Conservation (phyloP, 2,113 vertebrate genomes). For the Passer montanus region DNA sequence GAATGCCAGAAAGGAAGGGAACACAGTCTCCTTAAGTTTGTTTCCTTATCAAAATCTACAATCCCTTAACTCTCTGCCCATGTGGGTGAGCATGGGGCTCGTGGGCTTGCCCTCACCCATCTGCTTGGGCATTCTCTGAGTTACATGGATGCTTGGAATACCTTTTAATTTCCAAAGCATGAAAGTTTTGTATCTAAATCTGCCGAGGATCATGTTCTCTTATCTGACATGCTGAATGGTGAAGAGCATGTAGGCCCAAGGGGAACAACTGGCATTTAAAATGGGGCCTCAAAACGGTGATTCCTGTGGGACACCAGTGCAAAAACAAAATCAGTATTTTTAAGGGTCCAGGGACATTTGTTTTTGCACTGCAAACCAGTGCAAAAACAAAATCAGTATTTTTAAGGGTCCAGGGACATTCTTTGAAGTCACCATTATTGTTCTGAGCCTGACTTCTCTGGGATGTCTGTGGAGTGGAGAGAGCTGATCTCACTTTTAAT, state of each 20-base stretch:
- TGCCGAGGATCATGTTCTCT: neutral
- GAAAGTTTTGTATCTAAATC: neutral
- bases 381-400: no score
- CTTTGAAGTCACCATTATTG: neutral
- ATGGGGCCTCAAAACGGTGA: neutral
- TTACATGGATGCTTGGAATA: slow-evolving; percentile 21
- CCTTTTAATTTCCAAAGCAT: slow-evolving; percentile 21
- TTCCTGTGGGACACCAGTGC: neutral
- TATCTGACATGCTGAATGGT: neutral
- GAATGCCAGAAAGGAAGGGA: neutral
- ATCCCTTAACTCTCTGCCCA: neutral
- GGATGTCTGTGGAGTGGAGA: neutral
- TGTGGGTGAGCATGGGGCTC: neutral
- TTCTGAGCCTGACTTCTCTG: neutral
- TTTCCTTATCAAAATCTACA: neutral
- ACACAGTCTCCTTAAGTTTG: neutral
- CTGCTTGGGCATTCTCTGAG: slow-evolving; percentile 19
- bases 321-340: neutral
- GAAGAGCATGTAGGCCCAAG: neutral
- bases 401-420: neutral
- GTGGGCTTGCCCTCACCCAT: neutral
- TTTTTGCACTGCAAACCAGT: no score
- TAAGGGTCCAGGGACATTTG: neutral
- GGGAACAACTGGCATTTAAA: neutral
- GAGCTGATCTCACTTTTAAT: neutral